Conservation (phyloP, 2,113 vertebrate species). For the Panurus biarmicus region DNA sequence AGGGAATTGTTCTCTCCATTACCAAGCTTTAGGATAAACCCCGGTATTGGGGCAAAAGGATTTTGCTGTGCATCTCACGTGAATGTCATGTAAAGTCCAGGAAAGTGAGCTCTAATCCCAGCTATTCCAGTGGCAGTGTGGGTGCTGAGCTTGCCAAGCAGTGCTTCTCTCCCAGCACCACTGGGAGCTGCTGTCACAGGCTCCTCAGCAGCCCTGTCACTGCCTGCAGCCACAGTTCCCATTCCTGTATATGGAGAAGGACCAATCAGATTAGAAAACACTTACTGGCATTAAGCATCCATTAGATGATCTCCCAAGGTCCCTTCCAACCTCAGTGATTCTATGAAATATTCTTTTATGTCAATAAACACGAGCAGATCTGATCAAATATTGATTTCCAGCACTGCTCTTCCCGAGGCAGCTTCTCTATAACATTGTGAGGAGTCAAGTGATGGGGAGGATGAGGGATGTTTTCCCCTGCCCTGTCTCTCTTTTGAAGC, state of each 20-base stretch:
- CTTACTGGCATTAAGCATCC: background rate
- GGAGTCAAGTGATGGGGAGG: background rate
- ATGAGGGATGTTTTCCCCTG: background rate
- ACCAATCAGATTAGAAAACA: slow-evolving; percentile 31
- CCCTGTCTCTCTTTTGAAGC: background rate
- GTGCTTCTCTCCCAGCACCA: too few species aligned
- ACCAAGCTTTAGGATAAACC: background rate
- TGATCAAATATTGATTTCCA: slow-evolving; percentile 57
- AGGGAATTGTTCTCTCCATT: background rate
- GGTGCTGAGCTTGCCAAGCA: background rate
- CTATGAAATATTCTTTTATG: slow-evolving; percentile 38
- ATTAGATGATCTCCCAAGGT: slow-evolving; percentile 31
- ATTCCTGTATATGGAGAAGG: background rate
- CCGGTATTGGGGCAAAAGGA: background rate
- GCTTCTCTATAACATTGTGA: background rate
- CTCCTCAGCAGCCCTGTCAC: background rate
- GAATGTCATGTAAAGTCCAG: background rate
- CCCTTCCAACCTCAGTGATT: background rate
- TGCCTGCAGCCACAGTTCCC: slow-evolving; percentile 12
- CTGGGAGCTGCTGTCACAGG: background rate
- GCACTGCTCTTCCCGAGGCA: background rate
- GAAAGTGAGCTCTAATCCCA: background rate
- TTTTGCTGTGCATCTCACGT: background rate
- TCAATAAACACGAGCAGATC: slow-evolving; percentile 46
- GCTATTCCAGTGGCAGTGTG: background rate